Conservation (phyloP, 2,888 invertebrate genomes). For the Hemaris fuciformis region DNA sequence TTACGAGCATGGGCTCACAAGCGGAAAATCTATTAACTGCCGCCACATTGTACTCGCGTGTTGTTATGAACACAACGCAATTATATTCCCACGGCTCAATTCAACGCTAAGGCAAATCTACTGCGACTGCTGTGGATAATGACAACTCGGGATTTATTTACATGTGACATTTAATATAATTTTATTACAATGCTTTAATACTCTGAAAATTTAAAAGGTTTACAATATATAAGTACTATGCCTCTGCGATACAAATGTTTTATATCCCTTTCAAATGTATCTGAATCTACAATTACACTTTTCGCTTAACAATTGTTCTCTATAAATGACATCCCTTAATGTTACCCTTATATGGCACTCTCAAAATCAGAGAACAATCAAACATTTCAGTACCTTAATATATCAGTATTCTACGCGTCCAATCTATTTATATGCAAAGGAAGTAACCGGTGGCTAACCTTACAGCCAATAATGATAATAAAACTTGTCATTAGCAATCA, state of each 20-base stretch:
- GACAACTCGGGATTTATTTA: neutral
- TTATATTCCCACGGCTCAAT: slow-evolving; percentile 26
- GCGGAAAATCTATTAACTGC: slow-evolving; percentile 23
- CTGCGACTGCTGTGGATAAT: neutral
- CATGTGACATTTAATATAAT: too few relatives aligned
- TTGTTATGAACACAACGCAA: slow-evolving; percentile 13
- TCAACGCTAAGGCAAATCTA: neutral
- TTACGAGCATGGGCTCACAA: slow-evolving; percentile 30
- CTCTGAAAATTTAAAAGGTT: too few relatives aligned
- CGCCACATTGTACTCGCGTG: neutral
- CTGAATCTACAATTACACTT: too few relatives aligned
- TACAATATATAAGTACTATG: too few relatives aligned
- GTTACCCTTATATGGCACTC: neutral
- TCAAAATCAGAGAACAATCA: neutral
- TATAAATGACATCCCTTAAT: too few relatives aligned
- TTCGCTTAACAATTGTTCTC: too few relatives aligned
- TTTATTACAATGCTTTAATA: too few relatives aligned
- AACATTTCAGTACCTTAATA: neutral
- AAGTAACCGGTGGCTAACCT: neutral
- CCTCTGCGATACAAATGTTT: too few relatives aligned
- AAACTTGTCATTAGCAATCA: neutral
- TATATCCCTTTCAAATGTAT: too few relatives aligned
- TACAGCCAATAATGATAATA: neutral
- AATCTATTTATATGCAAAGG: neutral
- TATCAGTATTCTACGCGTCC: neutral